Base-by-base conservation (phyloP, 1,140 invertebrate genomes). In the Drosophila pruinosa region DNA sequence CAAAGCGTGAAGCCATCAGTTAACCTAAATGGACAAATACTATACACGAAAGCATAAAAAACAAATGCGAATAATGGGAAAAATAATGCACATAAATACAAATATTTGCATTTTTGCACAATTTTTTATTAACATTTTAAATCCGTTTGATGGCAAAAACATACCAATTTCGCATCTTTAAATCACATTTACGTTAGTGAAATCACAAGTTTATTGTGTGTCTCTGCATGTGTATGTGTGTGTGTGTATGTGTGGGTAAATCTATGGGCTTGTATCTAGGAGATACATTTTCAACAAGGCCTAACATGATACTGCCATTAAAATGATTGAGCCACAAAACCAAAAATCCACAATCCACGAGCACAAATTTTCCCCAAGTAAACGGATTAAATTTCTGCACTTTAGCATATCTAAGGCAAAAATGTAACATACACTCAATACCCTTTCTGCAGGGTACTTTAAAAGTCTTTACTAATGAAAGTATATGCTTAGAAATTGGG, bases 321-420 rank as follows among this genome's bases (percentile, higher is more conserved):
- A 81, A 81, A 65, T 82, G 78, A 81, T 81, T 81, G 78, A 82
- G 78, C 78, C 78, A 65, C 78, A 77, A 80, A 81, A 80, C 78
- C 72, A 77, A 77, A 71, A 81, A 72, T 81, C 78, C 72, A 59
- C 78, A 81, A 58, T 58, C 71, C 79, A 76, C 68, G 64, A 63
- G 31, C 54, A 39, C 22, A 52, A 50, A 63, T 82, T 75, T 65
- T 69, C 28, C 28, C 54, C 69, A 82, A 82, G 78, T 78, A 81
- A 81, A 81, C 78, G 78, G 78, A 81, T 81, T 77, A 81, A 81
- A 69, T 81, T 81, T 81, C 78, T 22, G 43, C 26, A 50, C 67
- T 61, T 63, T 34, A 24, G 22, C 15, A 26, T 14, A 43, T 7
- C 8, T 15, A 22, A 28, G 4, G n/a, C 7, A 8, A 31, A 24